Evolutionary conservation across 2,113 vertebrate species (phyloP).

Genomic region (Megaleporinus macrocephalus): DNA sequence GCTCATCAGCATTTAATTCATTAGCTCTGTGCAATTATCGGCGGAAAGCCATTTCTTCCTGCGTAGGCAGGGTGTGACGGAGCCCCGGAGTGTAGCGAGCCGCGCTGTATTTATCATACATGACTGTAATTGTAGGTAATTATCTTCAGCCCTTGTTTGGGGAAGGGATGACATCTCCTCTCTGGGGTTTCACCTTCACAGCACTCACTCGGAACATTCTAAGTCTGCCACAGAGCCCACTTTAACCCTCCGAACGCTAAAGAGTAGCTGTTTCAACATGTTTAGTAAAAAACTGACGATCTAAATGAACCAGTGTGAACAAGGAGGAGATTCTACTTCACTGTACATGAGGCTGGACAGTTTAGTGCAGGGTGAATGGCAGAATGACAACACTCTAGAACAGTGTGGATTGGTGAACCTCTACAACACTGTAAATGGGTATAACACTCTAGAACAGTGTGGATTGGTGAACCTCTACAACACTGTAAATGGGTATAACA

Average conservation of each 20-base stretch:
- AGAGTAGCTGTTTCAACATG: neutral
- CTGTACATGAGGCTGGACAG: neutral
- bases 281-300: neutral
- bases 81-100: slow-evolving; percentile 34
- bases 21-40: slow-evolving; percentile 58
- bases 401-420: too few relatives aligned
- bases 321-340: neutral
- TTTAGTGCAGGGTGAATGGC: too few relatives aligned
- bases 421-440: neutral
- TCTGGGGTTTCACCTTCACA: slow-evolving; percentile 48
- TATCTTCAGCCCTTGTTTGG: slow-evolving; percentile 40
- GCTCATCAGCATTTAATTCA: slow-evolving; percentile 62
- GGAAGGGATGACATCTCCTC: slow-evolving; percentile 26
- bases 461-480: neutral
- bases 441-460: neutral
- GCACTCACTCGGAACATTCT: neutral
- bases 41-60: slow-evolving; percentile 47
- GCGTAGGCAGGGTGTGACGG: slow-evolving; percentile 38
- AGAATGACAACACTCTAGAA: too few relatives aligned
- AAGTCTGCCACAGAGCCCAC: neutral
- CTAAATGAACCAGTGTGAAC: neutral
- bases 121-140: slow-evolving; percentile 57
- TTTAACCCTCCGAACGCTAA: neutral
- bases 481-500: neutral
- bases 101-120: slow-evolving; percentile 50